Evolutionary conservation across 2,797 vertebrate species (phyloP), one percentile per base, ranked within the genome.

Genomic region (Tragopan temminckii): DNA sequence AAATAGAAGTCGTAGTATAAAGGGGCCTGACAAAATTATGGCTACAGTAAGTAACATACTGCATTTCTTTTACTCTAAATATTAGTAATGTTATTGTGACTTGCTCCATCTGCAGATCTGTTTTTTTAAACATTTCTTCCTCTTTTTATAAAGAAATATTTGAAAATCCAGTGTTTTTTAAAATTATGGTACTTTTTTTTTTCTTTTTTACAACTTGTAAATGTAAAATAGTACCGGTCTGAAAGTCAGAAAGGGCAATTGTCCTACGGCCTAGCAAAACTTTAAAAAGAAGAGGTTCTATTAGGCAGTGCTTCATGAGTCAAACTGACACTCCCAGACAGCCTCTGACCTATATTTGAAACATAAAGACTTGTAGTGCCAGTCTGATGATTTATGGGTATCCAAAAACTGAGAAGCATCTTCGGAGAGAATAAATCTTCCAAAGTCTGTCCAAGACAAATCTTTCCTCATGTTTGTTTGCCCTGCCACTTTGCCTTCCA

Each of bases 331-430:
- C 89, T 91, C 93, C 93, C 92, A 94, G 67, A 36, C 46, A 79
- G 64, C 75, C 82, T 77, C 62, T 94, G 94, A 86, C 93, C 75
- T 96, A 90, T 80, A 91, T 91, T 92, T 94, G 88, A 94, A 78
- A 61, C 13, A 5, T 35, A 87, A 46, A 31, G 92, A 96, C 92
- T 94, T 64, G 95, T 88, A 88, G 68, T 96, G 83, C 85, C 83
- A 92, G 93, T 96, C 88, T 95, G 81, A 76, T 90, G 94, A 91
- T 96, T 87, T 92, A 69, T 95, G 84, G 71, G 78, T 89, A 90
- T 93, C 77, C 61, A 62, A 94, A 95, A 93, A 85, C 62, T 59
- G 68, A 70, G 90, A 94, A 91, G 57, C 83, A 86, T 91, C 85
- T 70, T 92, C 61, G 25, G 46, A 66, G 62, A 50, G 35, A 75